Percentiles rank a stretch among this genome's conserved stretches.
These are phyloP conservation scores for Ischnura elegans DNA, from an alignment of 2,888 invertebrate genomes.

Conservation along the genomic window DNA sequence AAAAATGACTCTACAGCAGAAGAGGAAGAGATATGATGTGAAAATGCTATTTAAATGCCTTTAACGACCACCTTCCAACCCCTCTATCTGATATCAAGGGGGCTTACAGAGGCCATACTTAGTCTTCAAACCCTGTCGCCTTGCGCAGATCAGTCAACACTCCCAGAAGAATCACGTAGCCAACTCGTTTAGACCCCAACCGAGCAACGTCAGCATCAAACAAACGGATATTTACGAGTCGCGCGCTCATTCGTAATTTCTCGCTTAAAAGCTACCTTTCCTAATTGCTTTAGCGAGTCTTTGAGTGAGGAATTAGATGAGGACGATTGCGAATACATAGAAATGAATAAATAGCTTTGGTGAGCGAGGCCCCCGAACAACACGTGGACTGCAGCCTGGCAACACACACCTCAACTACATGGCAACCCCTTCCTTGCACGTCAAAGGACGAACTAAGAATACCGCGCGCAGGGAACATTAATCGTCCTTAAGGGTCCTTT, in stretches of 20 bases:
- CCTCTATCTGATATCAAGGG: too few relatives aligned
- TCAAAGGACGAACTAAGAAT: constrained; percentile 63
- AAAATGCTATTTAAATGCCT: constrained; percentile 8
- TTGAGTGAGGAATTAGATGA: not conserved
- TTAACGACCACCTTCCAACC: too few relatives aligned
- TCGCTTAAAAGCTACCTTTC: not conserved
- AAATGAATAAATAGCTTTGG: not conserved
- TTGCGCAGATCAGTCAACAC: constrained; percentile 6
- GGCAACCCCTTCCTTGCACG: too few relatives aligned
- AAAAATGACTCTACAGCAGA: not conserved
- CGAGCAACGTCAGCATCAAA: not conserved
- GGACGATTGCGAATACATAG: too few relatives aligned
- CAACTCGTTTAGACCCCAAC: constrained; percentile 25
- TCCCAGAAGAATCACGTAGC: constrained; percentile 37
- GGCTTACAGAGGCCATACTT: too few relatives aligned
- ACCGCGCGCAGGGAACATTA: constrained; percentile 34
- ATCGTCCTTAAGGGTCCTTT: constrained; percentile 37
- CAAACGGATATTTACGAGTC: constrained; percentile 12
- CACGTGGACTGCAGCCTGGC: not conserved
- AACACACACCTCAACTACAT: not conserved
- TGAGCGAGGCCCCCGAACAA: not conserved
- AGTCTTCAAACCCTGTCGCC: not conserved
- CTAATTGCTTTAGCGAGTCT: not conserved
- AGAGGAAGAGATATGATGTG: not conserved
- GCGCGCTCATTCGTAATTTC: not conserved